A percentile compares a stretch with the other conserved stretches of the same genome.
These are phyloP conservation scores for Diarsia brunnea DNA, from an alignment of 2,888 invertebrate species.

Conservation along the genomic window DNA sequence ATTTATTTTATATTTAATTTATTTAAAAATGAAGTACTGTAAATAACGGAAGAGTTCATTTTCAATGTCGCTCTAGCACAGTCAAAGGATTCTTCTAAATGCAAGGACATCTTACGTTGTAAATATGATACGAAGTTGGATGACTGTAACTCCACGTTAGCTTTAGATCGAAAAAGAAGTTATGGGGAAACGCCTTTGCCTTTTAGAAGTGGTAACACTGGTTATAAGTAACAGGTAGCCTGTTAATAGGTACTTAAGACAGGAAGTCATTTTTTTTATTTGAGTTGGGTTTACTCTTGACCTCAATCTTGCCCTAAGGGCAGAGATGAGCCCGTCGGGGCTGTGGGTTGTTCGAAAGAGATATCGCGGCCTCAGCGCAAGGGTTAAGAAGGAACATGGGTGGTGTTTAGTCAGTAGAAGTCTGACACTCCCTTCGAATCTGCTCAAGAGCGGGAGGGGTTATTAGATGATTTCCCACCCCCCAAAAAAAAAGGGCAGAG, in stretches of 20 bases:
- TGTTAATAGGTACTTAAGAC: background rate
- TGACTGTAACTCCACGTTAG: background rate
- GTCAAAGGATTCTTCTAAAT: background rate
- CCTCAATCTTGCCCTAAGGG: too few relatives aligned
- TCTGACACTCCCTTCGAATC: too few relatives aligned
- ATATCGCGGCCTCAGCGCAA: too few relatives aligned
- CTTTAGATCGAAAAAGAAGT: background rate
- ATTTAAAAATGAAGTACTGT: background rate
- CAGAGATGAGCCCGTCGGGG: too few relatives aligned
- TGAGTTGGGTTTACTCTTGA: too few relatives aligned
- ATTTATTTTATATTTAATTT: slow-evolving; percentile 28
- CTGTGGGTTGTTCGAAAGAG: too few relatives aligned
- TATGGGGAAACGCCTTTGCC: background rate
- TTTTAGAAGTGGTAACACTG: background rate
- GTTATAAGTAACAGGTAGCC: background rate
- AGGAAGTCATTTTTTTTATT: background rate
- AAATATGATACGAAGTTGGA: background rate
- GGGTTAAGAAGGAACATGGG: too few relatives aligned
- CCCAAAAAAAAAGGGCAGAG: too few relatives aligned
- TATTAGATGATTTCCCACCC: too few relatives aligned
- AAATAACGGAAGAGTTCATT: background rate
- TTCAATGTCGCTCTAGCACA: background rate
- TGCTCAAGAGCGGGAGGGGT: too few relatives aligned
- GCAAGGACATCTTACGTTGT: background rate
- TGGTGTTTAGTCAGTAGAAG: too few relatives aligned